Evolutionary conservation across 1,140 invertebrate genomes (phyloP), one percentile per base, ranked within the genome.

Genomic region (Camponotus pennsylvanicus): DNA sequence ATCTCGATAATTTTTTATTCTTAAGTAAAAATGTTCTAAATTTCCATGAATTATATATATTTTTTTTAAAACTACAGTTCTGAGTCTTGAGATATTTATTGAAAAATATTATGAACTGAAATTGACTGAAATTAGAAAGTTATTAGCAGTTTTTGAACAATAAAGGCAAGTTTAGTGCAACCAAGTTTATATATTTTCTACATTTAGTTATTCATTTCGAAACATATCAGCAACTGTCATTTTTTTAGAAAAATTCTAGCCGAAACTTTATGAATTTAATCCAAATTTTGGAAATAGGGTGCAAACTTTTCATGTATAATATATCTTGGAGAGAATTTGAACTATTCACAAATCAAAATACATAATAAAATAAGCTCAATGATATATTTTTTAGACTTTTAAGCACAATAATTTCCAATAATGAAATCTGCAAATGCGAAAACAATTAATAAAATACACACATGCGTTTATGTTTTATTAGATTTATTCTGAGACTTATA

Each of bases 361-460:
- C 27, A 27, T 27, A 27, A 27, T 9, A 45, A 67, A 52, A 52
- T 52, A 37, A 79, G 34, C 32, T 15, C 32, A 66, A 18, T 13
- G 21, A 11, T 18, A 18, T 67, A n/a, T 79, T 66, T 15, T 73
- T 42, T 42, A 87, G 40, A 76, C 32, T 63, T 40, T 52, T 52
- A 11, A 15, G 8, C 0, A 13, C 5, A 42, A 63, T 75, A 63
- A 91, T 90, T 73, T 88, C 84, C 87, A 69, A 73, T 69, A 67
- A 69, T 89, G 85, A 64, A 91, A 92, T 92, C 79, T 85, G 83
- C 79, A 63, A 92, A 76, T 15, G 27, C 40, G 78, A 85, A 88
- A 92, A 91, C 85, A 63, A 40, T 79, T 34, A 86, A 92, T 27
- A 27, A 84, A 49, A 21, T n/a, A 69, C 55, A n/a, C 45, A 27